Evolutionary conservation across 1,140 invertebrate genomes (phyloP).

Genomic region (Bombyx mandarina): DNA sequence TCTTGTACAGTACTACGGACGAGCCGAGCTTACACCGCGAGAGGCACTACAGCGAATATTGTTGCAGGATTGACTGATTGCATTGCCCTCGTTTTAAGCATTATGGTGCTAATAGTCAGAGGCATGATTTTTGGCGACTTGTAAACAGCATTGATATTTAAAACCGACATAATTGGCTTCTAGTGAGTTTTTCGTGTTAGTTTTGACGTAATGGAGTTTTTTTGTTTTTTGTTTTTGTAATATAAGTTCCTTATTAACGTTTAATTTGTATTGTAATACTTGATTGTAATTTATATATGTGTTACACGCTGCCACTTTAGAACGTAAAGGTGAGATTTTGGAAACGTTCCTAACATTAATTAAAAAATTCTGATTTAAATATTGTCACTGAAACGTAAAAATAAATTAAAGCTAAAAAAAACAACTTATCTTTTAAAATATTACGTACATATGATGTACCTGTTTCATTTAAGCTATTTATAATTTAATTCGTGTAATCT

Average conservation of each 20-base stretch:
- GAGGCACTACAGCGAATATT: conserved; percentile 43
- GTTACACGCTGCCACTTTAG: conserved; percentile 65
- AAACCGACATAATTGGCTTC: conserved; percentile 8
- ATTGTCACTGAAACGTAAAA: background rate
- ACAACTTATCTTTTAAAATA: conserved; percentile 1
- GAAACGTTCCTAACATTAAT: background rate
- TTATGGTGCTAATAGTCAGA: background rate
- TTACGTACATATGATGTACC: background rate
- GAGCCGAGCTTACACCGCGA: conserved; percentile 30
- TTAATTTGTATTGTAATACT: too few species aligned
- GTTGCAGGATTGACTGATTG: conserved; percentile 24
- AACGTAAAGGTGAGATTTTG: conserved; percentile 59
- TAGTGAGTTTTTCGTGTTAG: conserved; percentile 7
- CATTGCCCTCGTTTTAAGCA: background rate
- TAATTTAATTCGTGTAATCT: background rate
- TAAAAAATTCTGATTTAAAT: background rate
- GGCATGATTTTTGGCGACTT: background rate
- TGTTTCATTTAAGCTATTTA: too few species aligned
- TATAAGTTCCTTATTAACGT: too few species aligned
- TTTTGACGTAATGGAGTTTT: background rate
- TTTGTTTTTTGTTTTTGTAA: background rate
- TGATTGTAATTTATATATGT: conserved; percentile 27
- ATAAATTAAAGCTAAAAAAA: background rate
- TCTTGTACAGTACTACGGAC: conserved; percentile 40
- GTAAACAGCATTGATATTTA: background rate